Conservation (phyloP, 1,140 invertebrate species). For the Orchestia grillus region DNA sequence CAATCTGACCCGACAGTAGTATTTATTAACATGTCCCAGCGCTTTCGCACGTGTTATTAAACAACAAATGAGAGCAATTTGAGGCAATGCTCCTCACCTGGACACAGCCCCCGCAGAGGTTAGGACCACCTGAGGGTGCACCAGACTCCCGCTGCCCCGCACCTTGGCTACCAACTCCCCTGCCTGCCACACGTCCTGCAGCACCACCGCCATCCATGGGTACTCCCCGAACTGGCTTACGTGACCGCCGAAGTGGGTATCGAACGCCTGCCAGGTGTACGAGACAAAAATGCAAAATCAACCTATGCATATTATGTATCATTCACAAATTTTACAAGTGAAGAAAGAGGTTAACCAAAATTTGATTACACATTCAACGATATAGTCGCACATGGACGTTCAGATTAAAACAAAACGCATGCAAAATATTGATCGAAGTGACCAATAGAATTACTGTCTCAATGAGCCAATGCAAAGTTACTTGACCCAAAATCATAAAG, state of each 20-base stretch:
- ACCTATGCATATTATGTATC: not conserved
- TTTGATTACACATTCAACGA: not conserved
- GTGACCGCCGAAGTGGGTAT: not conserved
- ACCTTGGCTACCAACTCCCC: constrained; percentile 35
- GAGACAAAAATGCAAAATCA: not conserved
- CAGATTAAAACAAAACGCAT: not conserved
- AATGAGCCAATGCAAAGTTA: too few relatives aligned
- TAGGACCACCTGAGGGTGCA: not conserved
- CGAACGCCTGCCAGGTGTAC: not conserved
- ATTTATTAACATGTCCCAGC: too few relatives aligned
- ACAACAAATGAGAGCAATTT: too few relatives aligned
- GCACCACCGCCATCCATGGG: constrained; percentile 47
- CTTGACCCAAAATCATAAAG: too few relatives aligned
- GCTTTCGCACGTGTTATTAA: too few relatives aligned
- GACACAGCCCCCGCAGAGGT: constrained; percentile 16
- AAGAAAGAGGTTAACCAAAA: not conserved
- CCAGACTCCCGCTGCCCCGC: constrained; percentile 1
- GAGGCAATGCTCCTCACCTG: not conserved
- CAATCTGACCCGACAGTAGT: too few relatives aligned
- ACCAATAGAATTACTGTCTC: too few relatives aligned
- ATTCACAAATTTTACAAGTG: not conserved
- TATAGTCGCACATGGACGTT: not conserved
- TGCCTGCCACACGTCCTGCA: not conserved
- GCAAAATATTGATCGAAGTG: not conserved
- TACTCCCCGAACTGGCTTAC: constrained; percentile 50